A percentile compares a stretch with the other conserved stretches of the same genome.
Conservation (phyloP, 2,888 invertebrate species). For the Theodoxus fluviatilis region DNA sequence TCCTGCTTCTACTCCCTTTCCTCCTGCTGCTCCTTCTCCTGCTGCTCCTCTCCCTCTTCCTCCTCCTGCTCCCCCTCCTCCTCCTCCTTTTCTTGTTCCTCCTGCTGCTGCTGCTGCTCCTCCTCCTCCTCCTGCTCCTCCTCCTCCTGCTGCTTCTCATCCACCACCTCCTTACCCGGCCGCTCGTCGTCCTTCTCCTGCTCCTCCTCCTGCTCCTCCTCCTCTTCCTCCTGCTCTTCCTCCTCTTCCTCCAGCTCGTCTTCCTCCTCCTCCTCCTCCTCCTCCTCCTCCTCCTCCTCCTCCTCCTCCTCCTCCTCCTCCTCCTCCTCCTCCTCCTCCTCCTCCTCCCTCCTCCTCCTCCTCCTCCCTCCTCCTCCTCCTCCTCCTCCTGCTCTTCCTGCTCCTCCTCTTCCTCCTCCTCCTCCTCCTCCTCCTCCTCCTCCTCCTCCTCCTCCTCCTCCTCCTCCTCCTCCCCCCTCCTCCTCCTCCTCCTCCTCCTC, state of each 20-base stretch:
- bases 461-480: not conserved
- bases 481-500: not conserved
- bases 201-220: not conserved
- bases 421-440: not conserved
- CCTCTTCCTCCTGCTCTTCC: not conserved
- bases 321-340: not conserved
- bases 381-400: not conserved
- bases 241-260: not conserved
- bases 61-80: not conserved
- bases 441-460: not conserved
- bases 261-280: not conserved
- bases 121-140: slow-evolving; percentile 5
- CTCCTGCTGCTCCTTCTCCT: not conserved
- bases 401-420: not conserved
- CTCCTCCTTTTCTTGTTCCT: not conserved
- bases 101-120: not conserved
- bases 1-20: not conserved
- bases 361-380: not conserved
- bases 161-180: not conserved
- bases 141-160: slow-evolving; percentile 1
- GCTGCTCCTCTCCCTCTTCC: not conserved
- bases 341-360: not conserved
- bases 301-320: not conserved
- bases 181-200: not conserved
- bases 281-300: not conserved